Conservation (phyloP, 53 echinoderm and acorn worm genomes). For the Hippasteria phrygiana region DNA sequence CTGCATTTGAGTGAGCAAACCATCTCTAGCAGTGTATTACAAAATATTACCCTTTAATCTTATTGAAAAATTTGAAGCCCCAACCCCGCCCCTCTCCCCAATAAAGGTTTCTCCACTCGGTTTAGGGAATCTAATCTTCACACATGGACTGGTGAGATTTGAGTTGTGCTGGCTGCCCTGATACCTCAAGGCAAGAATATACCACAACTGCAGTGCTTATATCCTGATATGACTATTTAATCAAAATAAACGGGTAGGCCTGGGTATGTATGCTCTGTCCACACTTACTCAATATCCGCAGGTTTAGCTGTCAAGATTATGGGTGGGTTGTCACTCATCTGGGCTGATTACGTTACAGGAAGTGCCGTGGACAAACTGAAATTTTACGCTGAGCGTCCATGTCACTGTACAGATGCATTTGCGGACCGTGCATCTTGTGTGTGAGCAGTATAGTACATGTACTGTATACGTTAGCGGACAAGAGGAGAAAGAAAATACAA, state of each 20-base stretch:
- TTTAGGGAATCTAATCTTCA: no score
- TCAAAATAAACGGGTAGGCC: background rate
- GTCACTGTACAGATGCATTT: background rate
- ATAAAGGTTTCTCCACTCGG: no score
- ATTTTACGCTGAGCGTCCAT: background rate
- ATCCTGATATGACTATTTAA: background rate
- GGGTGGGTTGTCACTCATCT: background rate
- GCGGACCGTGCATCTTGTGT: background rate
- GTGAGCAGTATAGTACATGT: no score
- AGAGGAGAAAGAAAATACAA: no score
- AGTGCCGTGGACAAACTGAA: background rate
- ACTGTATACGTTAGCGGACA: no score
- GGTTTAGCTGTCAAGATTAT: background rate
- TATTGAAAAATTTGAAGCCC: no score
- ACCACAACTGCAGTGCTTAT: background rate
- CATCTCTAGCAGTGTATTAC: no score
- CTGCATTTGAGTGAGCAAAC: no score
- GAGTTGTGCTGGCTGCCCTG: background rate
- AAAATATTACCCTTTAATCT: no score
- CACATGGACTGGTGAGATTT: background rate
- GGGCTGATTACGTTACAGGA: background rate
- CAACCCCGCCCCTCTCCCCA: no score
- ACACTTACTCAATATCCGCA: background rate
- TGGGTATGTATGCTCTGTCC: background rate
- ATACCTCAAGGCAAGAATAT: background rate